Evolutionary conservation across 53 echinoderm and acorn worm genomes (phyloP).

Genomic region (Patiria pectinifera): DNA sequence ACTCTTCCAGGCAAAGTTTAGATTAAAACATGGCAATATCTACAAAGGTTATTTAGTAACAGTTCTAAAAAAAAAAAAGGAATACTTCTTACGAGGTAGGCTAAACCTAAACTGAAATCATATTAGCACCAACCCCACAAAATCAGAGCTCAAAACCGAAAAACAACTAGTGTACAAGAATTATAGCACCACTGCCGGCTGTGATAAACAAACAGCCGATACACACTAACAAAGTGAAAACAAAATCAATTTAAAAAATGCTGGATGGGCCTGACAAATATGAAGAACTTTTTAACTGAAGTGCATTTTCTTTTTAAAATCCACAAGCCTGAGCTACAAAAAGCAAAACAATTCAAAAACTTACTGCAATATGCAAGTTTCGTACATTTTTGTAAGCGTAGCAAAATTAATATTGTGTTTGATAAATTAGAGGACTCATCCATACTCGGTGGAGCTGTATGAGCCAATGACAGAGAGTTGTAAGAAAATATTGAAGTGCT

Average conservation of each 20-base stretch:
- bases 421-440: too few relatives aligned
- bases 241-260: not conserved
- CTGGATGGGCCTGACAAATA: not conserved
- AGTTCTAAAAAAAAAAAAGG: not conserved
- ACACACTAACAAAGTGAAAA: not conserved
- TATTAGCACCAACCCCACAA: constrained; percentile 7
- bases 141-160: constrained; percentile 11
- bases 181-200: not conserved
- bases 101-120: constrained; percentile 18
- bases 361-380: too few relatives aligned
- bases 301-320: too few relatives aligned
- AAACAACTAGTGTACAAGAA: not conserved
- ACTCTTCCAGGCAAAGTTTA: not conserved
- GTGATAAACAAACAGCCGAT: not conserved
- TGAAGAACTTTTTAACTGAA: too few relatives aligned
- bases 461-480: too few relatives aligned
- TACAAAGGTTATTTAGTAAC: not conserved
- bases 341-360: too few relatives aligned
- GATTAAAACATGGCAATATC: not conserved
- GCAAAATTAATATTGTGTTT: too few relatives aligned
- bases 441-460: too few relatives aligned
- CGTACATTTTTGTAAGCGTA: too few relatives aligned
- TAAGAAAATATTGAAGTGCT: too few relatives aligned
- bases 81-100: constrained; percentile 45
- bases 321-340: too few relatives aligned